Evolutionary conservation across 2,797 vertebrate species (phyloP), one percentile per base, ranked within the genome.

Genomic region (Coranthus polyacanthus): DNA sequence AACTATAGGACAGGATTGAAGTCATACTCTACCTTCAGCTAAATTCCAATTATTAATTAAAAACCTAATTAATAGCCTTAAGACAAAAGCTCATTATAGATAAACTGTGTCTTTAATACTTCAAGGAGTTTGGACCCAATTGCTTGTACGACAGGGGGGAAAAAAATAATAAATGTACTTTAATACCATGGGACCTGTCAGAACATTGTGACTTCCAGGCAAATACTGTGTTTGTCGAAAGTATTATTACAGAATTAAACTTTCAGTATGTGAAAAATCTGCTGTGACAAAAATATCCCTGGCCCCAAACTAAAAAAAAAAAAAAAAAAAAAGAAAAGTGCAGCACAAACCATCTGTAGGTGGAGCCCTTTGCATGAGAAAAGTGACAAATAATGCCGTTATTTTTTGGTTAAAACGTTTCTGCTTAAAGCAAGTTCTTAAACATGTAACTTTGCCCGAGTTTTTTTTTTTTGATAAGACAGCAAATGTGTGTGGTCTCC

Each of bases 101-200:
- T 24, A 10, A 41, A 20, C 13, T 20, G 16, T 66, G 4, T 15
- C 47, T 63, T 67, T 78, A 49, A 59, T 51, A 53, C 57, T 18
- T 4, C 8, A 20, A 32, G 43, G 37, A 57, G 22, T 38, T 63
- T 44, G 49, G 49, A 64, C n/a, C 36, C 41, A 13, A 55, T 46
- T 68, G 68, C 29, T 41, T 70, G n/a, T 45, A 66, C 63, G 66
- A 67, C 7, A 60, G 67, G 62, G 74, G 67, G 62, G 74, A 75
- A 42, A 46, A 38, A 44, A 74, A 46, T 6, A 4, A 42, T 6
- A 4, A 42, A 72, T 68, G 34, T 46, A 43, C 34, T 45, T 68
- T 47, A 57, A 22, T 52, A 52, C 62, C 15, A 60, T 16, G 58
- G 44, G 59, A 73, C 46, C 10, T 43, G 34, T 67, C 36, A 62